A percentile compares a stretch with the other conserved stretches of the same genome.
Conservation (phyloP, 1,140 invertebrate genomes). For the Tetranychus urticae region DNA sequence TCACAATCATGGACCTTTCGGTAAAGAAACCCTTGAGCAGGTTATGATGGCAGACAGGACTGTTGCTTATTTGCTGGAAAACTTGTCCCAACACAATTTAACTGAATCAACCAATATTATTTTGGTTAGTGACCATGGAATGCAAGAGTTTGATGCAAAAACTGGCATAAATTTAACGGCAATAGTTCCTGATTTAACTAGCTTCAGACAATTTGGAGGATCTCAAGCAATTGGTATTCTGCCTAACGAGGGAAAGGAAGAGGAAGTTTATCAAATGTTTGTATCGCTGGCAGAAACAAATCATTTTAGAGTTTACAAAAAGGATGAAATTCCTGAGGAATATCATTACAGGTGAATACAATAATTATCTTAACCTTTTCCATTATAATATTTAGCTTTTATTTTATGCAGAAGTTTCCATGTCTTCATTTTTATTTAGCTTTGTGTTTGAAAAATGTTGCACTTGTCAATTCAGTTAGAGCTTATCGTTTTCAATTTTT, state of each 20-base stretch:
- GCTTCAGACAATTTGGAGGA: slow-evolving; percentile 11
- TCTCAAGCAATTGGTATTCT: slow-evolving; percentile 1
- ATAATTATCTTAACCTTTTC: no score
- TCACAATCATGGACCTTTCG: slow-evolving; percentile 10
- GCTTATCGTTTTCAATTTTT: not conserved
- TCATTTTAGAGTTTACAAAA: slow-evolving; percentile 16
- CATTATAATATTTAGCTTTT: no score
- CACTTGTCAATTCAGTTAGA: not conserved
- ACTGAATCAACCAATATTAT: slow-evolving; percentile 15
- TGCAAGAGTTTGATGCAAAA: slow-evolving; percentile 13
- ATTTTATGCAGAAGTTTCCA: no score
- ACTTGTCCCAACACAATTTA: slow-evolving; percentile 9
- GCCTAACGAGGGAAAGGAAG: slow-evolving; percentile 1
- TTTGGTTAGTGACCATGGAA: slow-evolving; percentile 17
- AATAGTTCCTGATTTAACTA: slow-evolving; percentile 5
- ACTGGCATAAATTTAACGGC: slow-evolving; percentile 13
- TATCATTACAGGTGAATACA: slow-evolving; percentile 18
- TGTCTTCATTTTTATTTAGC: no score
- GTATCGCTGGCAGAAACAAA: not conserved
- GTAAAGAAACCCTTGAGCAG: not conserved
- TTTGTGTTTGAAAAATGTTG: no score
- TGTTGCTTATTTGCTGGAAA: slow-evolving; percentile 14
- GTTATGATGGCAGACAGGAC: slow-evolving; percentile 8
- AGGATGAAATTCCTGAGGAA: slow-evolving; percentile 19
- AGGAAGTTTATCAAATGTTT: not conserved